These are phyloP conservation scores for Melipona quadrifasciata DNA, from an alignment of 1,140 invertebrate genomes.

Conservation along the genomic window DNA sequence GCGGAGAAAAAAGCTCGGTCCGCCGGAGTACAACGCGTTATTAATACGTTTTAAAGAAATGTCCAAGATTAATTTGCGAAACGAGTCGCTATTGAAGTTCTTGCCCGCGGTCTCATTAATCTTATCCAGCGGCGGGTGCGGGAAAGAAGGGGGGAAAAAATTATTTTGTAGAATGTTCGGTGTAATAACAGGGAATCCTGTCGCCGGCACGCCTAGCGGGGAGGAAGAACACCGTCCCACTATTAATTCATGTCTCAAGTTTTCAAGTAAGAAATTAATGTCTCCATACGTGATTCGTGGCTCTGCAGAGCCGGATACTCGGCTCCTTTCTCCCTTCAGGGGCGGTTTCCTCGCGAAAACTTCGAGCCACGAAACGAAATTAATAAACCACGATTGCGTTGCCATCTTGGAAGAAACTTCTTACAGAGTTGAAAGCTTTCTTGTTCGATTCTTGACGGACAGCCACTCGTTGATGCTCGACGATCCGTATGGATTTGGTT, in stretches of 20 bases:
- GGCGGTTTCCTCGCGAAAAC: constrained; percentile 24
- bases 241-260: constrained; percentile 75
- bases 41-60: constrained; percentile 77
- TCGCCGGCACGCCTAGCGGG: constrained; percentile 70
- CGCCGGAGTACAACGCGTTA: constrained; percentile 65
- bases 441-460: background rate
- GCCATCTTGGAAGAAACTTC: background rate
- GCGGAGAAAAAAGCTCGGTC: constrained; percentile 2
- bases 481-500: too few relatives aligned
- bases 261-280: constrained; percentile 71
- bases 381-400: constrained; percentile 41
- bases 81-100: constrained; percentile 74
- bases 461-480: too few relatives aligned
- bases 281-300: constrained; percentile 60
- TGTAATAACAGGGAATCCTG: constrained; percentile 76
- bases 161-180: constrained; percentile 77
- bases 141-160: constrained; percentile 70
- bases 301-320: background rate
- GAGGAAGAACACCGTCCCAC: constrained; percentile 62
- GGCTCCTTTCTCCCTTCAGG: constrained; percentile 11
- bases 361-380: constrained; percentile 23
- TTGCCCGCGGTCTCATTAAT: constrained; percentile 68
- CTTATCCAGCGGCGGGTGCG: constrained; percentile 68
- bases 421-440: constrained; percentile 3
- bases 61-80: constrained; percentile 78